Evolutionary conservation across 2,797 vertebrate species (phyloP), one percentile per base, ranked within the genome.

Genomic region (Enteromius afrohamiltoni): DNA sequence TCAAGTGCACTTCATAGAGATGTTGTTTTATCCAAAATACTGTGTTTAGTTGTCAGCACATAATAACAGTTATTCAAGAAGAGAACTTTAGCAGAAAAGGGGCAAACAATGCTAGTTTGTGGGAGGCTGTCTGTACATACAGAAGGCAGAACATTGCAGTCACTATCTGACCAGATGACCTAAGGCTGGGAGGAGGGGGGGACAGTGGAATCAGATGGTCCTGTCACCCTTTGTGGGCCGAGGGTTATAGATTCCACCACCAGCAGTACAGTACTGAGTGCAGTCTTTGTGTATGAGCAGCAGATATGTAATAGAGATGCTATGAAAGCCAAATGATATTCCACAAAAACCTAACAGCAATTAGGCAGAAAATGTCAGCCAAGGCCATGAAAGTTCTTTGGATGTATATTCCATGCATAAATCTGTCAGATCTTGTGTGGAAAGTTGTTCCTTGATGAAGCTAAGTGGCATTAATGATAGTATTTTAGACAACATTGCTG

Each of bases 131-230:
- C 85, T 81, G 70, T 87, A 84, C 79, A 86, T 74, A 83, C 88
- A 88, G 64, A 83, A 82, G 79, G 47, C 45, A 85, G 85, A 88
- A 88, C 88, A 88, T 88, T 88, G 88, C 81, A 78, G 86, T 80
- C 76, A 88, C 86, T 90, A 87, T 89, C 86, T 55, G 75, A 69
- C 53, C 85, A 85, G 89, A 89, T 90, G 90, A 90, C 90, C 89
- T 90, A 88, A 92, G 86, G 67, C 68, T 76, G 49, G 26, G 79
- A 75, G 65, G 73, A 68, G 85, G 75, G 83, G 87, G 83, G 67
- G 73, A 26, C 70, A 78, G 60, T 74, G 74, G 82, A 86, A 86
- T 82, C 85, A 87, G 79, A 85, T 31, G 78, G 89, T 83, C 74
- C 83, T 55, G 86, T 88, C 88, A 82, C 81, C 83, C 85, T 85